Evolutionary conservation across 2,797 vertebrate species (phyloP), one percentile per base, ranked within the genome.

Genomic region (Schizothorax lantsangensis): DNA sequence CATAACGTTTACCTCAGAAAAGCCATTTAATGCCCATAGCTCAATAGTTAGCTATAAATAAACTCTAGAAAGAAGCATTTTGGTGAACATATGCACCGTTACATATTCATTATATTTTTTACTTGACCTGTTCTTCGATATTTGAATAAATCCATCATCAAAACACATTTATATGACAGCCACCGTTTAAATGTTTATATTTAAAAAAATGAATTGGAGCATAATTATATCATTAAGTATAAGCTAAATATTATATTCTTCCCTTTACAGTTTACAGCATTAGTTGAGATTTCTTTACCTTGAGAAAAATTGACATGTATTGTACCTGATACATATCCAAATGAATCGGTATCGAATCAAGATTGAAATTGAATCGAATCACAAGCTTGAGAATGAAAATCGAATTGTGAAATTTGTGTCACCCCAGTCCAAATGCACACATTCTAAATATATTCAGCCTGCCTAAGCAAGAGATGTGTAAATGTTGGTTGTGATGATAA

Each of bases 401-500:
- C 2, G 8, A 75, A 75, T 52, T 5, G 0, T 49, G 26, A 33
- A 38, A 38, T 57, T n/a, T 57, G 30, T 23, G 33, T n/a, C 21
- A 78, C 8, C 33, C 33, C 43, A 38, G 74, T 12, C 49, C 49
- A 15, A 57, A 57, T 38, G 21, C 21, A n/a, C 49, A 49, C 6
- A 10, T 45, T 45, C n/a, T 79, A 9, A 8, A 80, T 80, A 64
- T 45, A n/a, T 64, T 43, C 38, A 45, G n/a, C 15, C 78, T 79
- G 78, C 57, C 40, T 19, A 30, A 12, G 57, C 15, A 64, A 59
- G 23, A 80, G n/a, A 11, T 26, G 7, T 79, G 77, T 62, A 26
- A 26, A 30, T 79, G 78, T 79, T 62, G 77, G 7, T 79, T 17
- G 54, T 79, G 23, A 79, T 59, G 52, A n/a, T 40, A 33, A 40